Evolutionary conservation across 2,797 vertebrate species (phyloP).

Genomic region (Esox lucius): DNA sequence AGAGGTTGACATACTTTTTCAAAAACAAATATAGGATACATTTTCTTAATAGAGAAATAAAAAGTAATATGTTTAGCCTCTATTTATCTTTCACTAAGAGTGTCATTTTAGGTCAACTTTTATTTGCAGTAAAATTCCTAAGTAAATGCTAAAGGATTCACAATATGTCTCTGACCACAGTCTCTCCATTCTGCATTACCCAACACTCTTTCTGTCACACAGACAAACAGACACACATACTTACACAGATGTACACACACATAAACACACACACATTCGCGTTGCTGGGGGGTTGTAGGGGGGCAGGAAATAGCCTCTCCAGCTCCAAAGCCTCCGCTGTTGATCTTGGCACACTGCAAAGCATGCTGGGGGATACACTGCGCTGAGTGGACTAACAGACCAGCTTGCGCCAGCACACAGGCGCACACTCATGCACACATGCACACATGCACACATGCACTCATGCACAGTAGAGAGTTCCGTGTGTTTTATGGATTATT

Average conservation of each 20-base stretch:
- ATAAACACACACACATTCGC: neutral
- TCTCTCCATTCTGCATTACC: neutral
- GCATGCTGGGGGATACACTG: conserved; percentile 1
- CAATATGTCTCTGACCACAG: too few relatives aligned
- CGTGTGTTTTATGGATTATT: neutral
- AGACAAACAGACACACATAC: neutral
- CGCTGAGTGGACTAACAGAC: conserved; percentile 2
- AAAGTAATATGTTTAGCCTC: too few relatives aligned
- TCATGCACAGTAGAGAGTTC: neutral
- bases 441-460: neutral
- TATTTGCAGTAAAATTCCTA: too few relatives aligned
- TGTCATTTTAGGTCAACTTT: too few relatives aligned
- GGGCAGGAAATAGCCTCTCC: conserved; percentile 1
- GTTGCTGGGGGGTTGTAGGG: neutral
- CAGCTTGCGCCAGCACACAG: neutral
- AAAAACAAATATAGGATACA: too few relatives aligned
- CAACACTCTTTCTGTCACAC: neutral
- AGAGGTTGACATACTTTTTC: too few relatives aligned
- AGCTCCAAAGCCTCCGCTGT: conserved; percentile 1
- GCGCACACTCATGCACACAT: neutral
- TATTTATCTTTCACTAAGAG: too few relatives aligned
- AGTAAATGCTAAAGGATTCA: too few relatives aligned
- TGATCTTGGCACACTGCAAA: conserved; percentile 3
- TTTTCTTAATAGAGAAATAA: too few relatives aligned
- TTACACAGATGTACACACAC: neutral